A percentile compares a stretch with the other conserved stretches of the same genome.
Evolutionary conservation across 2,113 vertebrate species (phyloP).

Genomic region (Anarhynchus alexandrinus): DNA sequence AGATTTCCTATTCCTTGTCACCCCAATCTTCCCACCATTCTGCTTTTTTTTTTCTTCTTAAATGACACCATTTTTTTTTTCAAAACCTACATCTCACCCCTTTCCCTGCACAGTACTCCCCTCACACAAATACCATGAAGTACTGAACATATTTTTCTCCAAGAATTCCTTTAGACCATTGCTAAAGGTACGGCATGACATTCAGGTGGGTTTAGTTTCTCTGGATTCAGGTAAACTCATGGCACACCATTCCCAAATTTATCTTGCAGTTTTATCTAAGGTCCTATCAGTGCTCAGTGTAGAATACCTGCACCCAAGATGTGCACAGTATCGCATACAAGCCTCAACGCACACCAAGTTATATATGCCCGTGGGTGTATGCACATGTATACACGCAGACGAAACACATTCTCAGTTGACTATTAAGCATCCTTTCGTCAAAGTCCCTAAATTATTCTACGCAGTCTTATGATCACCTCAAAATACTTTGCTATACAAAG

Average conservation of each 20-base stretch:
- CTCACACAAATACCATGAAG: neutral
- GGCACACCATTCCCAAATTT: neutral
- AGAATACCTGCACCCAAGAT: neutral
- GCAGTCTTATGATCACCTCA: neutral
- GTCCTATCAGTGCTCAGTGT: neutral
- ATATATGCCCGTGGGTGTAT: neutral
- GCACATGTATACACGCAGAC: too few species aligned
- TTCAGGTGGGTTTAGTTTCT: neutral
- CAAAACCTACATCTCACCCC: neutral
- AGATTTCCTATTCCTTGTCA: neutral
- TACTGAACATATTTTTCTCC: neutral
- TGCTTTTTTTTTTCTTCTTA: neutral
- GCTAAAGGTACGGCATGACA: neutral
- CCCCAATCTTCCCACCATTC: neutral
- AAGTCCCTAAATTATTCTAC: neutral
- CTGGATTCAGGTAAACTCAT: neutral
- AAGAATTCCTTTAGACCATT: neutral
- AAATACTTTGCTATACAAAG: neutral
- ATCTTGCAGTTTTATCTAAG: neutral
- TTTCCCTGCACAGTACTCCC: neutral
- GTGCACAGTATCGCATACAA: fast-evolving
- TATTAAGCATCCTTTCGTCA: neutral
- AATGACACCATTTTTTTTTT: neutral
- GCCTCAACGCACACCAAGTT: neutral
- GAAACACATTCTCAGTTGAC: neutral